A percentile compares a stretch with the other conserved stretches of the same genome.
phyloP scores from a whole-genome alignment of 2,797 vertebrate genomes.

The Amblyopsis hoosieri region DNA sequence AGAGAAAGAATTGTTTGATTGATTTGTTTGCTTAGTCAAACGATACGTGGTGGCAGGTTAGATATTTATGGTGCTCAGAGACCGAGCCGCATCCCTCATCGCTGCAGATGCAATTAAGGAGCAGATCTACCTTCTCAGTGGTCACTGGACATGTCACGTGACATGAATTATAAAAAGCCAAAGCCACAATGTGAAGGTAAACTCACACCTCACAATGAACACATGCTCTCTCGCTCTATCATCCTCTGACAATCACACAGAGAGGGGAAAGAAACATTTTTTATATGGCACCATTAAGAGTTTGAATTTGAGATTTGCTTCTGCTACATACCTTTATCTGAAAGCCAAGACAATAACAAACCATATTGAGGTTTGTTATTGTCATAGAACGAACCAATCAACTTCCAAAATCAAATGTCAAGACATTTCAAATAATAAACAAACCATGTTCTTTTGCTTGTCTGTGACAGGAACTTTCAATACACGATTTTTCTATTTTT shows the following conservation, averaged over 20 bases:
- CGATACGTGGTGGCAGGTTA: constrained; percentile 12
- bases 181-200: constrained; percentile 22
- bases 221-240: not conserved
- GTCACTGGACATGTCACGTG: constrained; percentile 45
- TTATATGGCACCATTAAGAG: constrained; percentile 60
- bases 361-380: not conserved
- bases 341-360: not conserved
- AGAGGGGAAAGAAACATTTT: constrained; percentile 15
- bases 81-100: constrained; percentile 22
- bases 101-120: constrained; percentile 35
- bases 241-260: not conserved
- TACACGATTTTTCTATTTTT: constrained; percentile 42
- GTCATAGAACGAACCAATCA: constrained; percentile 19
- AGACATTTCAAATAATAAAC: constrained; percentile 17
- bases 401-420: constrained; percentile 11
- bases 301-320: constrained; percentile 46
- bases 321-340: constrained; percentile 1
- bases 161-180: constrained; percentile 57
- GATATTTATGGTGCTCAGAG: constrained; percentile 23
- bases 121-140: constrained; percentile 20
- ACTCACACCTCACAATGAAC: not conserved
- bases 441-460: constrained; percentile 15
- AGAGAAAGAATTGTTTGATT: constrained; percentile 35
- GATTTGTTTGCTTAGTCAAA: constrained; percentile 35
- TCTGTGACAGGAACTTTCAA: constrained; percentile 16